Evolutionary conservation across 2,113 vertebrate species (phyloP).

Genomic region (Motacilla tschutschensis): DNA sequence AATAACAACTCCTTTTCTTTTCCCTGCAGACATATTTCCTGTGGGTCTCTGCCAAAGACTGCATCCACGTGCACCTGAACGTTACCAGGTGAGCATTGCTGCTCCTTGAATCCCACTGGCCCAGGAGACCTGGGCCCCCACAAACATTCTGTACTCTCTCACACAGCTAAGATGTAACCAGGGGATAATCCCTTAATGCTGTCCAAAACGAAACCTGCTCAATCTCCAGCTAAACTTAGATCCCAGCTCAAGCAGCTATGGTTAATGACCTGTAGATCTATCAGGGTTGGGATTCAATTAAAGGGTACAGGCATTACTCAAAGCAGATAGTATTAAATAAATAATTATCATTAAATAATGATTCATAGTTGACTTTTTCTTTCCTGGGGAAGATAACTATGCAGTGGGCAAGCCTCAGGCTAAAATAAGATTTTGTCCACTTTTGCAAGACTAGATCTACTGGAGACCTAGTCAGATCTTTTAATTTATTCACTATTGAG

Average conservation of each 20-base stretch:
- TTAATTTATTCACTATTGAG: not conserved
- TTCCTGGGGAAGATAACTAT: not conserved
- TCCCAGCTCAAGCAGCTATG: not conserved
- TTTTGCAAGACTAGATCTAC: not conserved
- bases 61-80: conserved; percentile 81
- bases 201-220: not conserved
- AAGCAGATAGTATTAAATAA: conserved; percentile 3
- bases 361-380: not conserved
- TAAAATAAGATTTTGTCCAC: not conserved
- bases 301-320: conserved; percentile 1
- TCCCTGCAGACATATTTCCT: conserved; percentile 85
- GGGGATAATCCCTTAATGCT: not conserved
- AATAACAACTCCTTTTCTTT: not conserved
- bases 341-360: not conserved
- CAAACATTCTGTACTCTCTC: not conserved
- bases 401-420: not conserved
- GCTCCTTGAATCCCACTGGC: not conserved
- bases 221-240: not conserved
- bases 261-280: not conserved
- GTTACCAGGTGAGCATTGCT: conserved; percentile 77
- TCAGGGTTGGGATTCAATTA: not conserved
- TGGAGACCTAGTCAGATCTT: not conserved
- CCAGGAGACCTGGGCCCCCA: not conserved
- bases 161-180: not conserved
- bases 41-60: conserved; percentile 87